Evolutionary conservation across 1,140 invertebrate species (phyloP).

Genomic region (Andricus grossulariae): DNA sequence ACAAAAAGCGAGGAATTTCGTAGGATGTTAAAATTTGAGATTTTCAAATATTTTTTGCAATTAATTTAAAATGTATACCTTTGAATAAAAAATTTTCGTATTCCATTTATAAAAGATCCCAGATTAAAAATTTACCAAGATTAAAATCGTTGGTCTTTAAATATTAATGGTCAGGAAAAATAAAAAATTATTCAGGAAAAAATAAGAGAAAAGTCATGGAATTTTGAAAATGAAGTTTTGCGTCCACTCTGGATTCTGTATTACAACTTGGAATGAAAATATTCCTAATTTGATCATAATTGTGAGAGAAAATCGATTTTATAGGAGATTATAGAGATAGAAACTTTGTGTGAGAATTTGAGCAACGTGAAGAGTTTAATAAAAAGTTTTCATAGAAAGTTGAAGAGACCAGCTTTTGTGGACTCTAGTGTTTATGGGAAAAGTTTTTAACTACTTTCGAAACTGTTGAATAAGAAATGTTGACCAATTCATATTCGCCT

Average conservation of each 20-base stretch:
- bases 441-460: conserved; percentile 12
- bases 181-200: too few relatives aligned
- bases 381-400: conserved; percentile 26
- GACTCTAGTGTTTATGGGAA: conserved; percentile 24
- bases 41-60: too few relatives aligned
- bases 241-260: background rate
- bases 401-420: background rate
- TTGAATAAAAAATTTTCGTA: too few relatives aligned
- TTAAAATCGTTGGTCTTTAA: too few relatives aligned
- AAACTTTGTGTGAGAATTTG: conserved; percentile 25
- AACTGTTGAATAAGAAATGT: conserved; percentile 24
- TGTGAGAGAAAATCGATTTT: background rate
- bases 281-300: background rate
- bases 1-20: too few relatives aligned
- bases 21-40: too few relatives aligned
- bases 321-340: background rate
- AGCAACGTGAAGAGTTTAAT: conserved; percentile 22
- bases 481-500: conserved; percentile 8
- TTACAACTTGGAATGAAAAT: background rate
- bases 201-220: too few relatives aligned
- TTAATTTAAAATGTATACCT: too few relatives aligned
- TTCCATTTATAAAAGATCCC: too few relatives aligned
- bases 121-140: too few relatives aligned
- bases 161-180: too few relatives aligned
- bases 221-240: too few relatives aligned